These are phyloP conservation scores for Sinodicranocentrus sp. DNA, from an alignment of 2,888 invertebrate genomes.

Conservation along the genomic window DNA sequence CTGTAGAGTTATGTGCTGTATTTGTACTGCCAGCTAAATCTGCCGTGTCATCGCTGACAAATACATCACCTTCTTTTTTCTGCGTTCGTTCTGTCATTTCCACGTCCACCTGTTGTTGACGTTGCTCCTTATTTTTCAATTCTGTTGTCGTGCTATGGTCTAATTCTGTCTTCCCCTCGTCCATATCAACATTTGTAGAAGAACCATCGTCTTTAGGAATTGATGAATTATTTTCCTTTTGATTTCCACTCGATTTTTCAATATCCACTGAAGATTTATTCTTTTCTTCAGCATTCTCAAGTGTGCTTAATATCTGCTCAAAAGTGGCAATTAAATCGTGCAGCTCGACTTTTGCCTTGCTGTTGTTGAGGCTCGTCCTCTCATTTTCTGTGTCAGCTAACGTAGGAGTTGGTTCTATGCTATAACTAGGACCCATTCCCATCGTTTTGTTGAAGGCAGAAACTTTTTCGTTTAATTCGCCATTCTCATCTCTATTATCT, in stretches of 20 bases:
- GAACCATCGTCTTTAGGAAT: constrained; percentile 8
- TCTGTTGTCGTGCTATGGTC: constrained; percentile 37
- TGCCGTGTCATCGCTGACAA: constrained; percentile 49
- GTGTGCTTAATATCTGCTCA: constrained; percentile 70
- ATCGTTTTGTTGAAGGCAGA: background rate
- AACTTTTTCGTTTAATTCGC: no score
- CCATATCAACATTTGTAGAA: constrained; percentile 20
- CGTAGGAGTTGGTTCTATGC: background rate
- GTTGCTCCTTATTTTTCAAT: constrained; percentile 14
- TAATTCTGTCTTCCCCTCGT: constrained; percentile 48
- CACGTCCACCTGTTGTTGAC: constrained; percentile 46
- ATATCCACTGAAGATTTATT: constrained; percentile 19
- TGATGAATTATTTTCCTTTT: constrained; percentile 25
- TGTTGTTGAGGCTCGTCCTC: constrained; percentile 4
- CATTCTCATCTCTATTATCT: background rate
- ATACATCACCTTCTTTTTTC: constrained; percentile 59
- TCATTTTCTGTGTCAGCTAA: constrained; percentile 27
- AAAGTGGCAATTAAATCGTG: constrained; percentile 74
- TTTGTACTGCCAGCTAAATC: constrained; percentile 17
- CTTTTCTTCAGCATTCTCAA: constrained; percentile 49
- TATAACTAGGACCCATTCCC: background rate
- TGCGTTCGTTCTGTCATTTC: constrained; percentile 37
- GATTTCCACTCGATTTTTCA: constrained; percentile 34
- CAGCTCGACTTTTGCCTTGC: constrained; percentile 68
- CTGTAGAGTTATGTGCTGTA: constrained; percentile 36